A percentile compares a stretch with the other conserved stretches of the same genome.
phyloP scores from a whole-genome alignment of 2,113 vertebrate species.

The Oenanthe melanoleuca region DNA sequence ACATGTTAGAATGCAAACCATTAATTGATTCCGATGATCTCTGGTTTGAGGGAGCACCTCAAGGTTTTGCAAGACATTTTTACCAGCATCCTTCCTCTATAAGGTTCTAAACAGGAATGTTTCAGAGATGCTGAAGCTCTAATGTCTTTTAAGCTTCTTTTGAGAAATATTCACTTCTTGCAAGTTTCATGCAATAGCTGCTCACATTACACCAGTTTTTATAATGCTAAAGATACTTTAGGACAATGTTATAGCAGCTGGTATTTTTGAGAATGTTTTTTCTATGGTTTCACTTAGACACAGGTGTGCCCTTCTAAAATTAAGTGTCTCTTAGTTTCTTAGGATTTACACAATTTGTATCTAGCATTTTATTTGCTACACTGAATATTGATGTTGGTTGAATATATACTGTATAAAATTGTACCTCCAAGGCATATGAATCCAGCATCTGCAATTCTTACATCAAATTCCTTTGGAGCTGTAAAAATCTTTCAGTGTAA shows the following conservation, averaged over 20 bases:
- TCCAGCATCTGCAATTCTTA: neutral
- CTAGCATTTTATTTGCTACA: neutral
- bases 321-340: neutral
- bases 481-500: neutral
- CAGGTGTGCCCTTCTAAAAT: neutral
- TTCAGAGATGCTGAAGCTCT: slow-evolving; percentile 9
- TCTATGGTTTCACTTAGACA: neutral
- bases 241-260: neutral
- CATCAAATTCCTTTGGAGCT: neutral
- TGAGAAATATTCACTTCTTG: slow-evolving; percentile 24
- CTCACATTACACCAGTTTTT: neutral
- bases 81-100: neutral
- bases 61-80: neutral
- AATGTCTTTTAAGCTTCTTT: neutral
- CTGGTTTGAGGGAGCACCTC: neutral
- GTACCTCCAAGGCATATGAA: neutral
- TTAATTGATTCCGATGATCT: neutral
- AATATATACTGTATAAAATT: neutral
- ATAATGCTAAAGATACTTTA: neutral
- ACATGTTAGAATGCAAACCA: neutral
- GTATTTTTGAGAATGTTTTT: neutral
- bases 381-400: neutral
- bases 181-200: neutral
- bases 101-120: neutral
- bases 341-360: neutral